phyloP scores from a whole-genome alignment of 2,888 invertebrate species.

The Andrena chrysosceles region DNA sequence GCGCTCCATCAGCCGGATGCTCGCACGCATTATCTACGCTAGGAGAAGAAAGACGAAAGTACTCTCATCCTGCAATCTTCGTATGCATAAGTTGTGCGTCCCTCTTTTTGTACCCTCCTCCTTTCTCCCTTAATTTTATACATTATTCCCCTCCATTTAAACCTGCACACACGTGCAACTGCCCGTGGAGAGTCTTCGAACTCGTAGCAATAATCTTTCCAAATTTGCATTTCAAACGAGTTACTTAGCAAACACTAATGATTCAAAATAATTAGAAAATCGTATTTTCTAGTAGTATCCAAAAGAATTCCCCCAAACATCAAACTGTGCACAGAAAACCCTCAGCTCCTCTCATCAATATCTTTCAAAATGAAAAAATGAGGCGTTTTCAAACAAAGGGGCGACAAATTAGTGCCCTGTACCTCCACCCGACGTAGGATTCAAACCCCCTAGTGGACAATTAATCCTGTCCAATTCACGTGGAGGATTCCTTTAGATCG shows the following conservation, averaged over 20 bases:
- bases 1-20: conserved; percentile 56
- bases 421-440: not conserved
- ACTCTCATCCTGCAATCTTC: conserved; percentile 64
- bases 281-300: no score
- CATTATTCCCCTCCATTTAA: not conserved
- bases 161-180: not conserved
- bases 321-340: no score
- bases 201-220: not conserved
- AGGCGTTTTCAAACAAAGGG: no score
- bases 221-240: not conserved
- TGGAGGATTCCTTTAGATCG: not conserved
- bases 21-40: conserved; percentile 57
- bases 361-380: no score
- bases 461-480: conserved; percentile 7
- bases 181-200: not conserved
- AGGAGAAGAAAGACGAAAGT: conserved; percentile 47
- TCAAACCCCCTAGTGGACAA: not conserved
- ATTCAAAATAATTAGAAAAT: not conserved
- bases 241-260: not conserved
- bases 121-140: not conserved
- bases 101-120: conserved; percentile 7
- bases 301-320: no score
- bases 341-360: no score
- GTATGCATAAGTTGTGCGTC: conserved; percentile 17
- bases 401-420: not conserved